Evolutionary conservation across 1,140 invertebrate genomes (phyloP).

Genomic region (Caenorhabditis inopinata): DNA sequence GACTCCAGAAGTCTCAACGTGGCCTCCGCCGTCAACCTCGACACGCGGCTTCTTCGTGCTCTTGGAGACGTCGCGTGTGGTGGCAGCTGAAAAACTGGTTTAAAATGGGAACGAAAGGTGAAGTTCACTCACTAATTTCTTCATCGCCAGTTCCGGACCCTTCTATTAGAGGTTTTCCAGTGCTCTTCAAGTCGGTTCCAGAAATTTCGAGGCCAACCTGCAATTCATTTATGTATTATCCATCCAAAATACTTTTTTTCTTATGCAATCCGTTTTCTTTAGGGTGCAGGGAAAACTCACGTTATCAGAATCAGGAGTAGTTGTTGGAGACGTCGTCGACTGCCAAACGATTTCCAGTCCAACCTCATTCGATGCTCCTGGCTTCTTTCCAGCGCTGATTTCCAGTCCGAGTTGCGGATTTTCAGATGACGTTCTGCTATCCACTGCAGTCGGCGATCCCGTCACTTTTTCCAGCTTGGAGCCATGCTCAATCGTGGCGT

Average conservation of each 20-base stretch:
- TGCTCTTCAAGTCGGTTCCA: not conserved
- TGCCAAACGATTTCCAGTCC: conserved; percentile 42
- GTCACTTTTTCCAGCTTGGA: not conserved
- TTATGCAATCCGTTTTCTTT: too few relatives aligned
- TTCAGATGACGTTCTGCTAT: not conserved
- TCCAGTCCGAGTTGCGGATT: conserved; percentile 12
- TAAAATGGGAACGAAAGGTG: not conserved
- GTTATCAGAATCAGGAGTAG: not conserved
- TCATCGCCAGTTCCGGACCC: not conserved
- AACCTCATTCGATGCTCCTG: not conserved
- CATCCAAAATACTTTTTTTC: too few relatives aligned
- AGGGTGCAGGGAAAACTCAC: not conserved
- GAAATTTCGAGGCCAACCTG: conserved; percentile 1
- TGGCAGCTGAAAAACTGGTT: not conserved
- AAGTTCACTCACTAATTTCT: not conserved
- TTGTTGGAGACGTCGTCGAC: conserved; percentile 2
- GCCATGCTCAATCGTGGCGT: not conserved
- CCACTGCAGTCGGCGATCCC: not conserved
- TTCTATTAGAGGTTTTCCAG: not conserved
- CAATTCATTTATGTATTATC: too few relatives aligned
- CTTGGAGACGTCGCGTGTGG: not conserved
- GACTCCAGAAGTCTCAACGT: conserved; percentile 12
- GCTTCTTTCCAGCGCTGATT: not conserved
- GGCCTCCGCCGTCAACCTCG: not conserved
- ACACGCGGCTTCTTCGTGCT: conserved; percentile 7